Conservation (phyloP, 2,888 invertebrate species). For the Frankliniella fusca region DNA sequence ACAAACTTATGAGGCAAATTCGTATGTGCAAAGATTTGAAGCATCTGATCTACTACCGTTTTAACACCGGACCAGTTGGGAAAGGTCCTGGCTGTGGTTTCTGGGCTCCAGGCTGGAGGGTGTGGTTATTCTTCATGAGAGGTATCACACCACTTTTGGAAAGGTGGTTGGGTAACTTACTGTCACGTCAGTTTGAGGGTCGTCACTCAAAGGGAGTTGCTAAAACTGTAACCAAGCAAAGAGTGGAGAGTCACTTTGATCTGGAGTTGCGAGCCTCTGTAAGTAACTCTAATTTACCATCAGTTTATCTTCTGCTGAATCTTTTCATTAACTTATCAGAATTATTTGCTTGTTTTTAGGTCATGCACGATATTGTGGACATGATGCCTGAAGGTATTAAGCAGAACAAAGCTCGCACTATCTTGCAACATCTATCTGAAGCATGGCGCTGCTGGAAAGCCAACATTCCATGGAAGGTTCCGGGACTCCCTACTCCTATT, state of each 20-base stretch:
- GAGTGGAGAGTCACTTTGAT: constrained; percentile 99
- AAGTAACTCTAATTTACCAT: constrained; percentile 52
- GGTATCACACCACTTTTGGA: constrained; percentile 97
- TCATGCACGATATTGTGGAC: constrained; percentile 93
- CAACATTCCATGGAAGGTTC: constrained; percentile 99
- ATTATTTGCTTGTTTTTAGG: constrained; percentile 37
- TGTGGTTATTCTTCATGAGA: constrained; percentile 99
- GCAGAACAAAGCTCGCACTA: constrained; percentile 98
- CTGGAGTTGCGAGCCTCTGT: constrained; percentile 95
- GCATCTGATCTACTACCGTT: constrained; percentile 97
- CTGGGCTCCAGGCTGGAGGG: constrained; percentile 99
- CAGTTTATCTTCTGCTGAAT: constrained; percentile 9
- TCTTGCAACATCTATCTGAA: constrained; percentile 96
- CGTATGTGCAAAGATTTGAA: constrained; percentile 99
- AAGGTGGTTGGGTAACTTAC: constrained; percentile 97
- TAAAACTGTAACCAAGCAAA: constrained; percentile 98
- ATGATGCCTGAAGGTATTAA: constrained; percentile 99
- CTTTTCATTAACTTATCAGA: background rate
- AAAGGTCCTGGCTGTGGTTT: constrained; percentile 98
- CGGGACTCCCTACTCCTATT: constrained; percentile 96
- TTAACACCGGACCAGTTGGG: constrained; percentile 97
- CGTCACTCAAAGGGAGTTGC: constrained; percentile 99
- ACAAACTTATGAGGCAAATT: constrained; percentile 97
- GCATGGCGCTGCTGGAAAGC: constrained; percentile 99
- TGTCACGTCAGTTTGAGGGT: constrained; percentile 98